Conservation (phyloP, 2,113 vertebrate species). For the Tretioscincus oriximinensis region DNA sequence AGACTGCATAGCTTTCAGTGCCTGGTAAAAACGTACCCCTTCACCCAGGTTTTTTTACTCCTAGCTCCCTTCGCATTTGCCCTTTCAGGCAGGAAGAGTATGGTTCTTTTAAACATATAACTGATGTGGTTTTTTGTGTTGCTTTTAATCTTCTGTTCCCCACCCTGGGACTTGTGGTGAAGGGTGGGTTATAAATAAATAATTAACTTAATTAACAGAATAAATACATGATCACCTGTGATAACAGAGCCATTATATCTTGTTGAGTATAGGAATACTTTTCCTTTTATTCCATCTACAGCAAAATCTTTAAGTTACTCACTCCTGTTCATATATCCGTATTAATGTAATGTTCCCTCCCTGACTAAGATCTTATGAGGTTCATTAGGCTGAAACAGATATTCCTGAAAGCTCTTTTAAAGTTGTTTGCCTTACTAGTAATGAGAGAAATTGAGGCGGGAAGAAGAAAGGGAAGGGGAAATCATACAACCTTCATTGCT, state of each 20-base stretch:
- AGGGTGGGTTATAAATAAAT: no score
- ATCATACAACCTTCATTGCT: slow-evolving; percentile 10
- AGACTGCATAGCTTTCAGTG: no score
- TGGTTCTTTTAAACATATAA: no score
- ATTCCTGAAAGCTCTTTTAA: not conserved
- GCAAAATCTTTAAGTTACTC: not conserved
- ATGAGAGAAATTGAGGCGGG: slow-evolving; percentile 11
- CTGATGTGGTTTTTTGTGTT: no score
- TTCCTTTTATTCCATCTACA: not conserved
- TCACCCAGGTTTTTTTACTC: no score
- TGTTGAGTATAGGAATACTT: not conserved
- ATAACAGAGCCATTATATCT: not conserved
- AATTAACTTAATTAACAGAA: no score
- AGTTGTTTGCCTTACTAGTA: slow-evolving; percentile 16
- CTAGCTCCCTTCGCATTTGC: no score
- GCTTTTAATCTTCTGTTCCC: no score
- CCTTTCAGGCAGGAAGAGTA: no score
- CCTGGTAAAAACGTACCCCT: no score
- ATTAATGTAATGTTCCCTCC: not conserved
- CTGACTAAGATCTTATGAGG: not conserved
- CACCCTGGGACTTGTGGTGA: no score
- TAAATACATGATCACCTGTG: not conserved
- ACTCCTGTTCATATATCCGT: not conserved
- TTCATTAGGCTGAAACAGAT: not conserved
- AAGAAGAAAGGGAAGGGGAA: not conserved